phyloP scores from a whole-genome alignment of 2,797 vertebrate species.

The Pristis pectinata region DNA sequence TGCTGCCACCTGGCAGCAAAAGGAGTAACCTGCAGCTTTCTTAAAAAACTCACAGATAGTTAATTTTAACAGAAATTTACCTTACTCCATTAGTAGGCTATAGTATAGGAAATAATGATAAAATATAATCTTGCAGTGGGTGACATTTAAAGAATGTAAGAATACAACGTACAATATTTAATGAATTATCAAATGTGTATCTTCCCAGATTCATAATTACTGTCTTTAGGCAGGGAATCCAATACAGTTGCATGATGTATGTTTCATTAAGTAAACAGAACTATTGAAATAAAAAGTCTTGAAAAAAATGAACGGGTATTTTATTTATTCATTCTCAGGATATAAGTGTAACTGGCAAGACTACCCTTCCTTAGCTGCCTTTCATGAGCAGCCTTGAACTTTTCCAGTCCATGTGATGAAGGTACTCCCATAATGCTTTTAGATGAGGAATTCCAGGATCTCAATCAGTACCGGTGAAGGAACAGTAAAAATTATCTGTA shows the following conservation, averaged over 20 bases:
- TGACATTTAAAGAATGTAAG: background rate
- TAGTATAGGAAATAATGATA: background rate
- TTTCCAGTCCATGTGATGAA: background rate
- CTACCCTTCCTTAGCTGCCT: background rate
- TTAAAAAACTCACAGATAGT: background rate
- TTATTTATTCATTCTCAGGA: background rate
- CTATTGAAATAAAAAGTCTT: background rate
- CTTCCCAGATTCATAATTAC: background rate
- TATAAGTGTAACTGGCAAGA: background rate
- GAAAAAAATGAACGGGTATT: background rate
- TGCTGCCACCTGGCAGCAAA: constrained; percentile 73
- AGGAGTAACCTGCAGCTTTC: background rate
- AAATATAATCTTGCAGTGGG: too few species aligned
- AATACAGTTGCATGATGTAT: background rate
- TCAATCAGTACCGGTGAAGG: background rate
- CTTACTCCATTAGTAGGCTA: background rate
- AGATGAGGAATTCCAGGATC: background rate
- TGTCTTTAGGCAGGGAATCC: background rate
- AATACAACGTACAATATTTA: background rate
- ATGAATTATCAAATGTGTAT: background rate
- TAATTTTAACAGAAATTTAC: background rate
- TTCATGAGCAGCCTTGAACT: background rate
- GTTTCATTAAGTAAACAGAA: background rate
- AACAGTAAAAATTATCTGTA: background rate
- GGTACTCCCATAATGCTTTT: background rate